These are phyloP conservation scores for Oscarella lobularis DNA, from an alignment of 37 sponge, comb jelly and placozoan species.

Conservation along the genomic window DNA sequence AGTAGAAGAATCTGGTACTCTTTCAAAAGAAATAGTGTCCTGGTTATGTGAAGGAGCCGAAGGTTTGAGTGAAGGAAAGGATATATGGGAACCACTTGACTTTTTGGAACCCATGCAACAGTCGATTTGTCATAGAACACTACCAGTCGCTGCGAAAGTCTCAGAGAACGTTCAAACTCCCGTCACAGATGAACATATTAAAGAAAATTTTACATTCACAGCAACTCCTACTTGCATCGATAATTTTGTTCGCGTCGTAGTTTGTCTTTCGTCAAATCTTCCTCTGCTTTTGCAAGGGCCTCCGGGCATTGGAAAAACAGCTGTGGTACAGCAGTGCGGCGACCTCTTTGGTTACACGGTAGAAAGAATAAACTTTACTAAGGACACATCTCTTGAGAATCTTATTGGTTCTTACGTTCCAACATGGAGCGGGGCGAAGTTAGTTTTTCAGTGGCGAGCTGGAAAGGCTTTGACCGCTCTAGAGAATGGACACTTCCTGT, in stretches of 20 bases:
- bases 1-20: neutral
- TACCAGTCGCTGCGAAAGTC: neutral
- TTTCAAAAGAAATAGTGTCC: neutral
- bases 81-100: neutral
- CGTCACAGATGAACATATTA: neutral
- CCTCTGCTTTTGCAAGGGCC: neutral
- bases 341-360: neutral
- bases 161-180: neutral
- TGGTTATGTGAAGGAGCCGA: neutral
- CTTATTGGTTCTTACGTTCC: neutral
- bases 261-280: neutral
- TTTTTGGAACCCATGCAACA: neutral
- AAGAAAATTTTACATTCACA: neutral
- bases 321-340: neutral
- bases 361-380: neutral
- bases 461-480: neutral
- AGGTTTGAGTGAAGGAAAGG: neutral
- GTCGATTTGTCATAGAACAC: neutral
- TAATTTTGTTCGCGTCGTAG: neutral
- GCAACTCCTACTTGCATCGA: neutral
- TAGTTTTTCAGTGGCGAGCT: neutral
- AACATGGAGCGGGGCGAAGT: neutral
- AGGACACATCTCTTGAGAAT: neutral
- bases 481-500: neutral
- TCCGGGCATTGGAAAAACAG: neutral